These are phyloP conservation scores for Tenthredo notha DNA, from an alignment of 2,888 invertebrate species.

Conservation along the genomic window DNA sequence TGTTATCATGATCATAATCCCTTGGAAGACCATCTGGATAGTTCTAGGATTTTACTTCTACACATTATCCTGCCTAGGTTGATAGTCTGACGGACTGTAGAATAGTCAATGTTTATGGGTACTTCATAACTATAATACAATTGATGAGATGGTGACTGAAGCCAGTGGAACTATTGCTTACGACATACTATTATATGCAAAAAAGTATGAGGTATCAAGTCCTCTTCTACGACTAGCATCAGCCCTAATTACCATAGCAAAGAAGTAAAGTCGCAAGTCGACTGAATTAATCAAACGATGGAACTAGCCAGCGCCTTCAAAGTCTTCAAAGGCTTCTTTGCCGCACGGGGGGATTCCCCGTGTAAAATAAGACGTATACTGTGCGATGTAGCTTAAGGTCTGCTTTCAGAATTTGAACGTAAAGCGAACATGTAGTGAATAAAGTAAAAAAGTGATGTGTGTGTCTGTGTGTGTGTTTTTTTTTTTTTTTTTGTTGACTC, in stretches of 20 bases:
- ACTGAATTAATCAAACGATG: slow-evolving; percentile 36
- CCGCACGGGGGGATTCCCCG: slow-evolving; percentile 38
- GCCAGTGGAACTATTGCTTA: neutral
- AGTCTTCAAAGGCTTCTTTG: slow-evolving; percentile 30
- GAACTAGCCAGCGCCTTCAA: neutral
- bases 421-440: neutral
- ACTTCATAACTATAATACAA: neutral
- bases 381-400: neutral
- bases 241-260: slow-evolving; percentile 35
- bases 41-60: neutral
- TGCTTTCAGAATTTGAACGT: slow-evolving; percentile 10
- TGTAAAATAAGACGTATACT: slow-evolving; percentile 36
- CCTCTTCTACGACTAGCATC: neutral
- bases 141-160: neutral
- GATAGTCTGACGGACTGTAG: neutral
- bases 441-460: neutral
- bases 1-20: neutral
- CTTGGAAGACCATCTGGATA: neutral
- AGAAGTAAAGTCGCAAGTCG: slow-evolving; percentile 14
- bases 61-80: neutral
- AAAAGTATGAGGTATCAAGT: neutral
- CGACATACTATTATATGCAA: neutral
- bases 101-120: neutral
- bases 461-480: neutral
- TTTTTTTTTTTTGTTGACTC: no score